phyloP scores from a whole-genome alignment of 1,140 invertebrate species.

The Rhopalosiphum maidis region DNA sequence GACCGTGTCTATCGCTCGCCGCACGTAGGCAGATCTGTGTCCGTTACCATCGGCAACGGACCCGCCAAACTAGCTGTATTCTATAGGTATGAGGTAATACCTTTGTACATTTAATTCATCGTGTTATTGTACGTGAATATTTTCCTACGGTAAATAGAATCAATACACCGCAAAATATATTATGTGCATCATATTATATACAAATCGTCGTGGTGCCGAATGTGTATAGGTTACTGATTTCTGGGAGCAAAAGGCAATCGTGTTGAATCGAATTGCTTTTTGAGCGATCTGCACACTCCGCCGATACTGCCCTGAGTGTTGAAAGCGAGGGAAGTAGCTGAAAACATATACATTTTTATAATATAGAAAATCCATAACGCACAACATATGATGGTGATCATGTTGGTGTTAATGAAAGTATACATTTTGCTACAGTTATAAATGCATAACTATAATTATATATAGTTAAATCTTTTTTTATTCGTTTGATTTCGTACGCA shows the following conservation, averaged over 20 bases:
- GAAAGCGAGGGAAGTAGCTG: too few species aligned
- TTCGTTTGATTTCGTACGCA: neutral
- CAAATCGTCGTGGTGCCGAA: too few species aligned
- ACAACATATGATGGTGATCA: neutral
- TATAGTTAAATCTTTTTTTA: neutral
- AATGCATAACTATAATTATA: neutral
- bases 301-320: neutral
- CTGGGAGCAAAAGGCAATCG: neutral
- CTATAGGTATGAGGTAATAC: neutral
- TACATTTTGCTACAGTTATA: neutral
- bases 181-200: neutral
- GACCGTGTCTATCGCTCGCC: neutral
- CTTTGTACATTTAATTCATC: neutral
- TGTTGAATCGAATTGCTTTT: neutral
- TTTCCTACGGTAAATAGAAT: neutral
- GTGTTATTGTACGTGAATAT: neutral
- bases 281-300: neutral
- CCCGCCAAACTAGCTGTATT: neutral
- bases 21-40: neutral
- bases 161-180: neutral
- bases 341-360: neutral
- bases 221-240: neutral
- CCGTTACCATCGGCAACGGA: neutral
- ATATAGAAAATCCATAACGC: neutral
- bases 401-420: neutral